These are phyloP conservation scores for Rhinogobio ventralis DNA, from an alignment of 2,797 vertebrate species.

Conservation along the genomic window DNA sequence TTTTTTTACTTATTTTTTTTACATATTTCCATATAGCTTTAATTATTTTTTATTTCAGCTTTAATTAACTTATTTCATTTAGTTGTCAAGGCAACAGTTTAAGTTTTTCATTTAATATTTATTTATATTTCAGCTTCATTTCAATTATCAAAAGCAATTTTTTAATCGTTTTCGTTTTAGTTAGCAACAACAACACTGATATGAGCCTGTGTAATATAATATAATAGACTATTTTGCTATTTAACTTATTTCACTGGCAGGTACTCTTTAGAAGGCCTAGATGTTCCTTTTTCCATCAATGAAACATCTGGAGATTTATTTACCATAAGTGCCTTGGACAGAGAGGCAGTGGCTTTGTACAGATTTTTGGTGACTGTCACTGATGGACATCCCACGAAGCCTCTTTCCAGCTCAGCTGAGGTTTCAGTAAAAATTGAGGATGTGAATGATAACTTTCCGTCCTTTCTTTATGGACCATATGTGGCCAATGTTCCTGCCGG, in stretches of 20 bases:
- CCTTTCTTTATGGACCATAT: conserved; percentile 79
- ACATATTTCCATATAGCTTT: background rate
- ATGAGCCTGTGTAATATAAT: background rate
- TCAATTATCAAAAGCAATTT: background rate
- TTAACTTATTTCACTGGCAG: conserved; percentile 58
- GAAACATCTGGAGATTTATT: conserved; percentile 76
- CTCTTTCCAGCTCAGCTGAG: conserved; percentile 73
- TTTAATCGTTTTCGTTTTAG: background rate
- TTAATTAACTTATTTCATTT: background rate
- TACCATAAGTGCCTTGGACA: conserved; percentile 73
- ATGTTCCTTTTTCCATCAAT: conserved; percentile 75
- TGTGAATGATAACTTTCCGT: conserved; percentile 78
- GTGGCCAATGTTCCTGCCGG: conserved; percentile 75
- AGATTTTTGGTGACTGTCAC: conserved; percentile 70
- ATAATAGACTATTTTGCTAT: background rate
- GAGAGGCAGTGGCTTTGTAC: conserved; percentile 73
- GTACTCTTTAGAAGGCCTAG: conserved; percentile 71
- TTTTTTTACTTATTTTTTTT: background rate
- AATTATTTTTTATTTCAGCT: background rate
- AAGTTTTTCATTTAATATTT: background rate
- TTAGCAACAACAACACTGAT: background rate
- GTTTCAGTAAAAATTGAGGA: conserved; percentile 76
- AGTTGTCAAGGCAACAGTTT: background rate
- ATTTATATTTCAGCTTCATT: background rate
- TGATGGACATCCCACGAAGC: conserved; percentile 69